Base-by-base conservation (phyloP, 2,888 invertebrate genomes). In the Cepaea hortensis region DNA sequence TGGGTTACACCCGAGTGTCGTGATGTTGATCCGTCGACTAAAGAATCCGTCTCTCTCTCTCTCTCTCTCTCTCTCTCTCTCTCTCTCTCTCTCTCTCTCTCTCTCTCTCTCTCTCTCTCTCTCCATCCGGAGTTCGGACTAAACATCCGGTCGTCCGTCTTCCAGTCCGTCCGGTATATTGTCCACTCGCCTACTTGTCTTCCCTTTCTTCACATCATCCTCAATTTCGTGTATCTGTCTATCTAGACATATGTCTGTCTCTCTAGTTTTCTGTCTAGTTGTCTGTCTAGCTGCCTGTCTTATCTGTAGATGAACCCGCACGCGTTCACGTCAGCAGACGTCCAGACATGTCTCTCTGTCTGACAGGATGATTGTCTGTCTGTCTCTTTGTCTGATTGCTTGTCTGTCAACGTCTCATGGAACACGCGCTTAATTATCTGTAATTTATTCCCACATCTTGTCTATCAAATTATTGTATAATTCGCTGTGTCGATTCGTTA, bases 161-260 rank as follows among this genome's bases (percentile, higher is more conserved):
- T 35, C 35, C 35, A 35, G 35, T 35, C 35, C 35, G 35, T 35
- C 35, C 35, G 0, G 35, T 35, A 0, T 1, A 35, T 62, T 76
- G 13, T 76, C 76, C n/a, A 75, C 62, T 76, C 61, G 61, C 61
- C 76, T n/a, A 18, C 85, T 85, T 75, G 23, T 35, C 11, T 55
- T n/a, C 72, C 18, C 23, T 4, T 73, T 35, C 73, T 23, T 2
- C 11, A 73, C 35, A 23, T 1, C 23, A 11, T 73, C 23, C n/a
- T 70, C 7, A 6, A 70, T 18, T 3, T 35, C n/a, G 3, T 35
- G 35, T 35, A 35, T 15, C 68, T 2, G 68, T 68, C 68, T n/a
- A 15, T 68, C 68, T 7, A 4, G 18, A 18, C 0, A 35, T 35
- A 0, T 68, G 68, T 68, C 1, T 68, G 68, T 68, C 55, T 68